Base-by-base conservation (phyloP, 2,888 invertebrate genomes). In the Euphydryas editha region DNA sequence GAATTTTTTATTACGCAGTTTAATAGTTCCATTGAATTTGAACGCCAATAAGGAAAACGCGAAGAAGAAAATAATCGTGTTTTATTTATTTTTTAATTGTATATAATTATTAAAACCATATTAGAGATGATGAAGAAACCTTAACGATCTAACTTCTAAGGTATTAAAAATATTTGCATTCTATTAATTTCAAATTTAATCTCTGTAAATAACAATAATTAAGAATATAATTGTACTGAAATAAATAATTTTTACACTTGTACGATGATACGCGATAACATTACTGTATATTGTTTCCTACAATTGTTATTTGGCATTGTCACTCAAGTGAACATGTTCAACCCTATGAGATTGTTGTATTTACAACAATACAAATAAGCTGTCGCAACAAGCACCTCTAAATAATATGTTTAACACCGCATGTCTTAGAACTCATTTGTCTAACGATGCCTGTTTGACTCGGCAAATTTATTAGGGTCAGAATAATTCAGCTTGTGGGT, bases 381-480 rank as follows among this genome's bases (percentile, higher is more conserved):
- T 73, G 74, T 73, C 72, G 62, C 63, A 69, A 67, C 67, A 71
- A 61, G 68, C 67, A 67, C 68, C 69, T 73, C 69, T 72, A 72
- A 75, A 73, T 73, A 74, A 74, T 72, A 74, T 72, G 73, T 73
- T 74, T 72, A 76, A 69, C 71, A 73, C 74, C 74, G 75, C 75
- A 76, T 76, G 72, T 78, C 78, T 78, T 72, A 72, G 72, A 76
- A 83, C 84, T 86, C 85, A 90, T 91, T 91, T 88, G 88, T 90
- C 88, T 85, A 83, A 89, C 89, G 88, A 85, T 85, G 81, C 82
- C 82, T 78, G 87, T 90, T 90, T 88, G 90, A 86, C 90, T 88
- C 77, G 82, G 84, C 76, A 86, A 89, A 92, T 91, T 92, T 92
- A 92, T 92, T 90, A 92, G 89, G 92, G 92, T 92, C 87, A 87